phyloP scores from a whole-genome alignment of 2,888 invertebrate species.

The Chromoteleia sp. region DNA sequence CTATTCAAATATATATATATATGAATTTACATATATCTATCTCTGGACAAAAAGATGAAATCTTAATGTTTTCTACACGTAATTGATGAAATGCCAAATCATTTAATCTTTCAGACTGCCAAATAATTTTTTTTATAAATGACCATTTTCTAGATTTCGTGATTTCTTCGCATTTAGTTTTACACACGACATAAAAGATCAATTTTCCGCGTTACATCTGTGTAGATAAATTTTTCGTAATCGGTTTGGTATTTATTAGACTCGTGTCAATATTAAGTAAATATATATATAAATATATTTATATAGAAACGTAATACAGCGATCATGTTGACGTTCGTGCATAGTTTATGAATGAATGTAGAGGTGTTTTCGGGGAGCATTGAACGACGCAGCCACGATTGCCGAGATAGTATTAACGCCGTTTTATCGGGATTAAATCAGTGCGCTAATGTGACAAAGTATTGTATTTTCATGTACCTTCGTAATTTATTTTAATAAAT shows the following conservation, averaged over 20 bases:
- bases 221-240: slow-evolving; percentile 76
- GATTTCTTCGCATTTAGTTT: slow-evolving; percentile 13
- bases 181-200: slow-evolving; percentile 23
- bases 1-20: background rate
- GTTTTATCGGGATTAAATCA: slow-evolving; percentile 76
- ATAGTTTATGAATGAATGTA: slow-evolving; percentile 61
- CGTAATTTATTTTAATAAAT: slow-evolving; percentile 80
- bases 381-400: slow-evolving; percentile 66
- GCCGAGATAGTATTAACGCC: slow-evolving; percentile 77
- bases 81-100: slow-evolving; percentile 34
- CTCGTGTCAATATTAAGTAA: slow-evolving; percentile 52
- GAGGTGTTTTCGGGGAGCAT: slow-evolving; percentile 40
- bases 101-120: slow-evolving; percentile 48
- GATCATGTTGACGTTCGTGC: slow-evolving; percentile 62
- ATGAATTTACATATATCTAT: background rate
- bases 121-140: slow-evolving; percentile 29
- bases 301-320: slow-evolving; percentile 61
- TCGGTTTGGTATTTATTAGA: slow-evolving; percentile 78
- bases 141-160: background rate
- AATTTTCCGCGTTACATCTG: slow-evolving; percentile 70
- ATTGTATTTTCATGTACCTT: slow-evolving; percentile 76
- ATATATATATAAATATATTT: slow-evolving; percentile 70
- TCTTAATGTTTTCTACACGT: slow-evolving; percentile 12
- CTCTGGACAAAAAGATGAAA: background rate
- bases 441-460: slow-evolving; percentile 75